Evolutionary conservation across 2,113 vertebrate species (phyloP).

Genomic region (Climacteris rufus): DNA sequence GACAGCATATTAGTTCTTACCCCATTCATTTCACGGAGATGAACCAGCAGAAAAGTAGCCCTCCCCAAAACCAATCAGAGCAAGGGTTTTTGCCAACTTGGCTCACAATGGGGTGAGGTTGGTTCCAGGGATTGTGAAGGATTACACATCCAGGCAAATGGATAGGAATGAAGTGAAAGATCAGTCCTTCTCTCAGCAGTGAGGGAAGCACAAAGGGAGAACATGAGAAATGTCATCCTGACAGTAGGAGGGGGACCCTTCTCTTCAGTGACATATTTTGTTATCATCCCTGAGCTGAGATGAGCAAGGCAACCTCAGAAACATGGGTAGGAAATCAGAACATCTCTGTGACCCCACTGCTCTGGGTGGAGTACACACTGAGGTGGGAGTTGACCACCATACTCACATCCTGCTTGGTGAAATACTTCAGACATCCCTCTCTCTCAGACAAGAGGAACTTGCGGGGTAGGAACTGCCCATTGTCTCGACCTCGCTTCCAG

Average conservation of each 20-base stretch:
- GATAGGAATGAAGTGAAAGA: background rate
- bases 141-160: background rate
- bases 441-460: conserved; percentile 84
- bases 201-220: background rate
- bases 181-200: background rate
- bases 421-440: conserved; percentile 88
- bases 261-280: background rate
- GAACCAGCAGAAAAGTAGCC: background rate
- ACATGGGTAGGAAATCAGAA: background rate
- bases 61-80: background rate
- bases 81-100: background rate
- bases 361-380: background rate
- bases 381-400: background rate
- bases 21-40: background rate
- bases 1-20: background rate
- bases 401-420: conserved; percentile 86
- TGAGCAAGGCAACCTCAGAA: background rate
- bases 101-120: background rate
- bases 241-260: background rate
- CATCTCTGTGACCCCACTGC: background rate
- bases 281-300: background rate
- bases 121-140: background rate
- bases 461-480: conserved; percentile 82
- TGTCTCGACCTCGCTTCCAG: conserved; percentile 88
- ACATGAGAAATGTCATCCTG: background rate